phyloP scores from a whole-genome alignment of 1,140 invertebrate species.

The Neodiprion lecontei region DNA sequence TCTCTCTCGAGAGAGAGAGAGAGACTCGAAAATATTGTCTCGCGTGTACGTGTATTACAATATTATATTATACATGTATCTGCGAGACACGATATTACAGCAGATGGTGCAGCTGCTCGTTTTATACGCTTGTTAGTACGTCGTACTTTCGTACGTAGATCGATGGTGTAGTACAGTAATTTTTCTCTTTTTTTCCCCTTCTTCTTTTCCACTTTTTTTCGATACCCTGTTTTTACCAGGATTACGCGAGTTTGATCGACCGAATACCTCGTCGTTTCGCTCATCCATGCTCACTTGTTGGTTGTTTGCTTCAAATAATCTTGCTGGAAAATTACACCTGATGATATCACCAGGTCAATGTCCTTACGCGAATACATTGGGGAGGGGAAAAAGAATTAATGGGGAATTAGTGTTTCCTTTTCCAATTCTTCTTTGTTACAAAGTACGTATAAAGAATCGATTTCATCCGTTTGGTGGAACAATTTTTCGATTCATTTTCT shows the following conservation, averaged over 20 bases:
- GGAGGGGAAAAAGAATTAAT: too few species aligned
- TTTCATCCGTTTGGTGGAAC: too few species aligned
- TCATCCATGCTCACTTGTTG: neutral
- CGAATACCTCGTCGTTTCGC: neutral
- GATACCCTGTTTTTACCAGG: slow-evolving; percentile 12
- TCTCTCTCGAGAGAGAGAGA: neutral
- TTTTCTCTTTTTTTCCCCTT: neutral
- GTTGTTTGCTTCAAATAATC: neutral
- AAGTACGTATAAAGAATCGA: too few species aligned
- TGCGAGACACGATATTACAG: too few species aligned
- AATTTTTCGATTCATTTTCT: too few species aligned
- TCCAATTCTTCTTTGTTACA: too few species aligned
- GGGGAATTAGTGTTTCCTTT: too few species aligned
- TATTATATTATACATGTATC: neutral
- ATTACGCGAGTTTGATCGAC: slow-evolving; percentile 25
- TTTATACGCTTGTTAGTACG: too few species aligned
- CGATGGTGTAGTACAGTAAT: neutral
- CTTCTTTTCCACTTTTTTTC: slow-evolving; percentile 17
- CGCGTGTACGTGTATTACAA: neutral
- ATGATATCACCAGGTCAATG: too few species aligned
- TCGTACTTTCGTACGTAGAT: too few species aligned
- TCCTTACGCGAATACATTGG: too few species aligned
- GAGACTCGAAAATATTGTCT: slow-evolving; percentile 4
- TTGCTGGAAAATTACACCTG: neutral
- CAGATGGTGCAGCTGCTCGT: too few species aligned